These are phyloP conservation scores for Leucoma salicis DNA, from an alignment of 2,888 invertebrate species.

Conservation along the genomic window DNA sequence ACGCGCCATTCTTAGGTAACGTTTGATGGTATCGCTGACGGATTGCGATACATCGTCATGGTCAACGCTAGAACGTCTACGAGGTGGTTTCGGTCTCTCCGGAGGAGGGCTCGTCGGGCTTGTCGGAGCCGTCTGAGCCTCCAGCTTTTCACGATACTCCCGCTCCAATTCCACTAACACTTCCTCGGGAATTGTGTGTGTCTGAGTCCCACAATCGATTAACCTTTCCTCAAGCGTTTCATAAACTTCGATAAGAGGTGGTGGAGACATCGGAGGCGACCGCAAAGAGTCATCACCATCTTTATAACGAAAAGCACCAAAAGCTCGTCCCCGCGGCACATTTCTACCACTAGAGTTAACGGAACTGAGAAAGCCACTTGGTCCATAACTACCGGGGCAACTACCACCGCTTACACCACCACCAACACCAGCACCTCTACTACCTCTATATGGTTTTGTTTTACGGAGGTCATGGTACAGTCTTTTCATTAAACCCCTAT, in stretches of 20 bases:
- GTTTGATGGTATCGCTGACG: conserved; percentile 92
- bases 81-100: conserved; percentile 56
- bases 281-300: conserved; percentile 54
- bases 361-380: conserved; percentile 60
- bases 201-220: conserved; percentile 83
- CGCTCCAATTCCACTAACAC: conserved; percentile 74
- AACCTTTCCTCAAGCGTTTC: conserved; percentile 81
- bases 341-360: conserved; percentile 56
- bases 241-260: conserved; percentile 86
- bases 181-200: conserved; percentile 82
- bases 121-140: conserved; percentile 65
- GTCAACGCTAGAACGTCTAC: conserved; percentile 90
- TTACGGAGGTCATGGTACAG: conserved; percentile 88
- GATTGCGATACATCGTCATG: conserved; percentile 93
- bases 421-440: conserved; percentile 65
- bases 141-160: conserved; percentile 68
- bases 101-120: conserved; percentile 68
- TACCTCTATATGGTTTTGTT: conserved; percentile 79
- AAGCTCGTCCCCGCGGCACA: conserved; percentile 49
- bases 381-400: conserved; percentile 61
- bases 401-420: conserved; percentile 65
- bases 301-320: conserved; percentile 40
- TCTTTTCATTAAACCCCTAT: conserved; percentile 87
- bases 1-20: conserved; percentile 92
- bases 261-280: conserved; percentile 81